These are phyloP conservation scores for Rhamphomyia laevipes DNA, from an alignment of 2,888 invertebrate genomes.

Conservation along the genomic window DNA sequence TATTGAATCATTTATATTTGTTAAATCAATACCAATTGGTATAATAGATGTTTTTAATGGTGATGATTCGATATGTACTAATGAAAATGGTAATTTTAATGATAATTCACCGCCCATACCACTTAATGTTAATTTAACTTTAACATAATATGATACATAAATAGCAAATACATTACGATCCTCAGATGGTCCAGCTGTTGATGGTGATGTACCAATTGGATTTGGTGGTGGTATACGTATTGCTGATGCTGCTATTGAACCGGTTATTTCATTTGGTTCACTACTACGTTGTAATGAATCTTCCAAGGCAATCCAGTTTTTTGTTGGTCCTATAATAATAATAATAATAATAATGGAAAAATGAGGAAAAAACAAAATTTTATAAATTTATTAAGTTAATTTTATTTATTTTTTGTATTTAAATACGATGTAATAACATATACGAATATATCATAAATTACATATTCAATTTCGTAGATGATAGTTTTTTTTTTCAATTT, in stretches of 20 bases:
- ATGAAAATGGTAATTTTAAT: slow-evolving; percentile 65
- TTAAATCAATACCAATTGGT: background rate
- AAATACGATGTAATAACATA: no score
- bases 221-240: slow-evolving; percentile 35
- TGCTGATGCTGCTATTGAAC: slow-evolving; percentile 43
- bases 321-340: slow-evolving; percentile 52
- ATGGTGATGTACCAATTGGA: slow-evolving; percentile 1
- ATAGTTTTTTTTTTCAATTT: no score
- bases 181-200: slow-evolving; percentile 38
- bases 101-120: slow-evolving; percentile 72
- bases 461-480: no score
- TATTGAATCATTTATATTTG: background rate
- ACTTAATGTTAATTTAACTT: slow-evolving; percentile 69
- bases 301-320: slow-evolving; percentile 86
- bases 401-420: no score
- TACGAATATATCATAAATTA: no score
- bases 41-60: background rate
- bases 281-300: slow-evolving; percentile 65
- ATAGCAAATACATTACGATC: slow-evolving; percentile 82
- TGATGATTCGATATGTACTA: slow-evolving; percentile 46
- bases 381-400: no score
- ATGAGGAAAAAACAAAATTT: no score
- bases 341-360: no score
- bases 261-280: slow-evolving; percentile 42
- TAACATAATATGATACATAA: slow-evolving; percentile 83